Percentiles rank a stretch among this genome's conserved stretches.
Conservation (phyloP, 2,888 invertebrate genomes). For the Papilio elwesi region DNA sequence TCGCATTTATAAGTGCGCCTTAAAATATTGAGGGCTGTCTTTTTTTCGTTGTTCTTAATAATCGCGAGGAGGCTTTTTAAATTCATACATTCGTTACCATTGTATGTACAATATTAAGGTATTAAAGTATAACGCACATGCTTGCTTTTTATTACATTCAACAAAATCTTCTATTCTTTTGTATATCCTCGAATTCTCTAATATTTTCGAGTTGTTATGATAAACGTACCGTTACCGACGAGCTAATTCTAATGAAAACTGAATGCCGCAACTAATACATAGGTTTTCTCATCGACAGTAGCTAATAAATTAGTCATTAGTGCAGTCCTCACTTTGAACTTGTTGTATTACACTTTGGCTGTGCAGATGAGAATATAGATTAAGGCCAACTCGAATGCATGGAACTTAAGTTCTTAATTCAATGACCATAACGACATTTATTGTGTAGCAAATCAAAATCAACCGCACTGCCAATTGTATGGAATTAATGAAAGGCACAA, state of each 20-base stretch:
- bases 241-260: no score
- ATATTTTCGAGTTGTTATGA: neutral
- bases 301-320: conserved; percentile 25
- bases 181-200: neutral
- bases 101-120: no score
- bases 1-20: conserved; percentile 18
- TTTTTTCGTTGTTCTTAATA: conserved; percentile 34
- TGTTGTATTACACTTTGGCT: conserved; percentile 14
- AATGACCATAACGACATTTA: neutral
- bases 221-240: no score
- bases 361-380: conserved; percentile 30
- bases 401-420: conserved; percentile 15
- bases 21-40: conserved; percentile 19
- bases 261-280: no score
- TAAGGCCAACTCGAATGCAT: neutral
- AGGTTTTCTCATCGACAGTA: neutral
- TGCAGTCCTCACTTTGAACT: conserved; percentile 19
- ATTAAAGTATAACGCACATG: neutral
- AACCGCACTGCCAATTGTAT: conserved; percentile 29
- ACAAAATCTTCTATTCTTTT: no score
- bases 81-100: no score
- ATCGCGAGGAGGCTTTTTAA: neutral
- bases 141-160: no score
- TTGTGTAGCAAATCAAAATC: neutral
- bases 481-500: conserved; percentile 34